These are phyloP conservation scores for Chalcosyrphus nemorum DNA, from an alignment of 2,888 invertebrate species.

Conservation along the genomic window DNA sequence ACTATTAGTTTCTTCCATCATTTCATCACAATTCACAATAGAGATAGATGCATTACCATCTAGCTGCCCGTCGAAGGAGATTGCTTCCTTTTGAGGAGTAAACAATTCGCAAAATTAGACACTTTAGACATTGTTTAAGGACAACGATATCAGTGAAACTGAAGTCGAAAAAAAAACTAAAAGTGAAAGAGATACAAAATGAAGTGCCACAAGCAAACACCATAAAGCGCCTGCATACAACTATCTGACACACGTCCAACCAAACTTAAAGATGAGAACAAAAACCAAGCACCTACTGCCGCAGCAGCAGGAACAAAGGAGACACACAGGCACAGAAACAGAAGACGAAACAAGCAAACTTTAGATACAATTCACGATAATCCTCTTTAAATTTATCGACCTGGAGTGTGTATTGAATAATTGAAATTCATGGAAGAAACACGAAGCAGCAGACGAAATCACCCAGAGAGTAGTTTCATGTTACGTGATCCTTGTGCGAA, in stretches of 20 bases:
- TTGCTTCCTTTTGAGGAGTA: not conserved
- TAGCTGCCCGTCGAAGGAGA: not conserved
- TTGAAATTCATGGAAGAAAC: slow-evolving; percentile 48
- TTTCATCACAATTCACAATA: not conserved
- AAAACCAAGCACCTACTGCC: too few relatives aligned
- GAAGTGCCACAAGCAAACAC: slow-evolving; percentile 12
- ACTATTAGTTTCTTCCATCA: slow-evolving; percentile 22
- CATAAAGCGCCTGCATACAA: slow-evolving; percentile 17
- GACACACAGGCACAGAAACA: too few relatives aligned
- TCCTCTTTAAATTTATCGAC: slow-evolving; percentile 68
- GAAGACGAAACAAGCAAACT: slow-evolving; percentile 19
- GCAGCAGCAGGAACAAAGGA: too few relatives aligned
- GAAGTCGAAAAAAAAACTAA: not conserved
- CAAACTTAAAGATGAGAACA: slow-evolving; percentile 26
- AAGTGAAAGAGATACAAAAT: not conserved
- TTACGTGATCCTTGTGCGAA: slow-evolving; percentile 65
- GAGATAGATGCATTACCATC: slow-evolving; percentile 11
- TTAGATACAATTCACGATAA: slow-evolving; percentile 57
- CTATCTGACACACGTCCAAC: slow-evolving; percentile 41
- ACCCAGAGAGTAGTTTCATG: slow-evolving; percentile 42
- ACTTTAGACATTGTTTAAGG: slow-evolving; percentile 25
- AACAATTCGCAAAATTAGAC: slow-evolving; percentile 38
- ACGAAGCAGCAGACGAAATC: slow-evolving; percentile 25
- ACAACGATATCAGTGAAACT: slow-evolving; percentile 12
- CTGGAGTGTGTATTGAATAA: slow-evolving; percentile 46